Evolutionary conservation across 2,797 vertebrate genomes (phyloP).

Genomic region (Apogon hyalosoma): DNA sequence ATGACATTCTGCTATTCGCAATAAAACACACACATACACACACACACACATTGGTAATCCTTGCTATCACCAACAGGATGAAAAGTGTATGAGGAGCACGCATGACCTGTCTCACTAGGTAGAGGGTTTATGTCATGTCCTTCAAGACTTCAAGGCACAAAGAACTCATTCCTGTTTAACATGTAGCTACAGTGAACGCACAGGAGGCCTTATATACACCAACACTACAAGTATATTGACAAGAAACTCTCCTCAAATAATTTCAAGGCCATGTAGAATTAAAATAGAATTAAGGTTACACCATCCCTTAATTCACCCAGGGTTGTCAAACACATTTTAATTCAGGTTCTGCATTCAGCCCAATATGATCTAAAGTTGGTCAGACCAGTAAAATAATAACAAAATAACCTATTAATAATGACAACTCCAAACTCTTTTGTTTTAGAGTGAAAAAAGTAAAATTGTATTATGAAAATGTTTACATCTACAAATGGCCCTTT

Average conservation of each 20-base stretch:
- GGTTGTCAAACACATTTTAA: too few species aligned
- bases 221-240: not conserved
- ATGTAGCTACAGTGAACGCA: not conserved
- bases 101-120: constrained; percentile 69
- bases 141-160: constrained; percentile 71
- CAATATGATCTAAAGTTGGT: too few species aligned
- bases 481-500: too few species aligned
- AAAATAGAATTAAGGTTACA: too few species aligned
- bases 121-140: constrained; percentile 53
- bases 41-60: constrained; percentile 66
- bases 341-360: too few species aligned
- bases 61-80: constrained; percentile 60
- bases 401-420: too few species aligned
- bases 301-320: too few species aligned
- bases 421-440: too few species aligned
- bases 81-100: constrained; percentile 56
- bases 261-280: too few species aligned
- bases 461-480: too few species aligned
- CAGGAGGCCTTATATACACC: not conserved
- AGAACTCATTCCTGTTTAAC: constrained; percentile 37
- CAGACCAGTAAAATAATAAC: too few species aligned
- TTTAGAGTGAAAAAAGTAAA: too few species aligned
- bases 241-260: not conserved
- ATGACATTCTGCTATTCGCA: constrained; percentile 73
- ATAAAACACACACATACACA: constrained; percentile 38